Evolutionary conservation across 2,797 vertebrate genomes (phyloP).

Genomic region (Takifugu ocellatus): DNA sequence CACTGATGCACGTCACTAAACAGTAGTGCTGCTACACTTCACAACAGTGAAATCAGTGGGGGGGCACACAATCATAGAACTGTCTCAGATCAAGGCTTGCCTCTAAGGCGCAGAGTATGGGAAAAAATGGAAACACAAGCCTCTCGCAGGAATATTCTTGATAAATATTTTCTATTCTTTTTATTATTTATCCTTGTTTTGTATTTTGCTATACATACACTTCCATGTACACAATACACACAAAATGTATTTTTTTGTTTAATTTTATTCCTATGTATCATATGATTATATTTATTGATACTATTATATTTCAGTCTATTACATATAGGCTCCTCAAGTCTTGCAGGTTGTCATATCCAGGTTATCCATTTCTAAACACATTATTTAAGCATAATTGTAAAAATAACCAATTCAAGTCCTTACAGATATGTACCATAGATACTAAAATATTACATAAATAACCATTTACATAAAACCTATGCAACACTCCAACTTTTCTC

Average conservation of each 20-base stretch:
- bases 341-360: neutral
- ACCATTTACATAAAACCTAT: neutral
- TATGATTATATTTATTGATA: too few relatives aligned
- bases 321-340: conserved; percentile 11
- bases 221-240: conserved; percentile 15
- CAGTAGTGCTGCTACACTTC: conserved; percentile 8
- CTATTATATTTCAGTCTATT: too few relatives aligned
- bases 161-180: too few relatives aligned
- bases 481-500: neutral
- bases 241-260: too few relatives aligned
- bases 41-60: conserved; percentile 41
- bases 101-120: conserved; percentile 26
- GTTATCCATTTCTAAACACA: neutral
- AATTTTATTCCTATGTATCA: too few relatives aligned
- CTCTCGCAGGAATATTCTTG: conserved; percentile 33
- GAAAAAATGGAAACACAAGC: conserved; percentile 64
- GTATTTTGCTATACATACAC: conserved; percentile 55
- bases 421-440: neutral
- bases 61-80: conserved; percentile 71
- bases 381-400: too few relatives aligned
- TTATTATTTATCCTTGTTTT: conserved; percentile 24
- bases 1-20: conserved; percentile 44
- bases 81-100: conserved; percentile 55
- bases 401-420: neutral
- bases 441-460: neutral